Percentiles rank a stretch among this genome's conserved stretches.
Conservation (phyloP, 1,140 invertebrate species). For the Hylyphantes graminicola region DNA sequence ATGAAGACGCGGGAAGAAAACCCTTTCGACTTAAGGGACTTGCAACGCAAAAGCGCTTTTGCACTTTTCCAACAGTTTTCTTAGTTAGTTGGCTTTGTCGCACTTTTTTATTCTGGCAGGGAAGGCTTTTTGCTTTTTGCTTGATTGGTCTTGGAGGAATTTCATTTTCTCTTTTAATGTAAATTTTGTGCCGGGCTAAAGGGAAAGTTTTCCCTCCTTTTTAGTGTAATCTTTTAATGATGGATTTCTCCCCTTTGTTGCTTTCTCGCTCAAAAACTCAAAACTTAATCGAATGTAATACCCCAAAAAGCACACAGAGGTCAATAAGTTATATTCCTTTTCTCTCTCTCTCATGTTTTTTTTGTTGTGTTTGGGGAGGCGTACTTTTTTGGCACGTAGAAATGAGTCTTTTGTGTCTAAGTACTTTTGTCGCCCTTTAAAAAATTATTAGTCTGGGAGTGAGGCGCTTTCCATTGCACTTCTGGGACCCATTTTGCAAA, state of each 20-base stretch:
- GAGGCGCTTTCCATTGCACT: conserved; percentile 41
- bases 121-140: conserved; percentile 44
- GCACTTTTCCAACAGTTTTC: conserved; percentile 55
- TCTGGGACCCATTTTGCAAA: conserved; percentile 53
- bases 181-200: conserved; percentile 50
- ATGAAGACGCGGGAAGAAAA: conserved; percentile 52
- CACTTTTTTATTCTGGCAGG: conserved; percentile 17
- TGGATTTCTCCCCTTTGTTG: conserved; percentile 39
- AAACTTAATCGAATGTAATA: conserved; percentile 56
- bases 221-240: conserved; percentile 59
- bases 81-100: conserved; percentile 58
- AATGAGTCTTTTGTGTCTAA: conserved; percentile 43
- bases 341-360: neutral
- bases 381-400: conserved; percentile 16
- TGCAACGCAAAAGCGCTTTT: conserved; percentile 56
- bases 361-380: conserved; percentile 1
- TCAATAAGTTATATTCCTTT: conserved; percentile 52
- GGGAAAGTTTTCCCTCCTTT: conserved; percentile 10
- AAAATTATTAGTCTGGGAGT: conserved; percentile 43
- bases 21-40: conserved; percentile 52
- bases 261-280: conserved; percentile 25
- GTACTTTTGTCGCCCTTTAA: conserved; percentile 37
- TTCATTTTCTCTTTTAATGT: conserved; percentile 58
- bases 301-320: conserved; percentile 29
- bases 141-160: conserved; percentile 59